phyloP scores from a whole-genome alignment of 2,888 invertebrate genomes.

The Litoditis marina region DNA sequence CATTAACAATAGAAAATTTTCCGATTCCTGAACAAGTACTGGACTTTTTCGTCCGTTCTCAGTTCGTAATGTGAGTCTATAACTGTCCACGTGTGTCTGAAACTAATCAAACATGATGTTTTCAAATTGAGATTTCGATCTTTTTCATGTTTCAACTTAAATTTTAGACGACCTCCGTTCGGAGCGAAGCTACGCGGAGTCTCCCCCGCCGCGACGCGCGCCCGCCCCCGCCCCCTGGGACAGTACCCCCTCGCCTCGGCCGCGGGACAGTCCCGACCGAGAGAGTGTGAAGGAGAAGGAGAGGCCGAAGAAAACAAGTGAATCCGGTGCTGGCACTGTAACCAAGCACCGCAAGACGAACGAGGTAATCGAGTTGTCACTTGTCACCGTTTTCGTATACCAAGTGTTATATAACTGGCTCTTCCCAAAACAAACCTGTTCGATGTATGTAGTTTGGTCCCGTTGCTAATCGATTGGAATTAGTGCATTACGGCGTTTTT shows the following conservation, averaged over 20 bases:
- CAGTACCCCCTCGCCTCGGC: slow-evolving; percentile 6
- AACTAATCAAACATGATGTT: too few species aligned
- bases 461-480: too few species aligned
- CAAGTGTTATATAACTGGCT: too few species aligned
- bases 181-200: neutral
- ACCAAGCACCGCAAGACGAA: neutral
- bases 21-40: too few species aligned
- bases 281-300: slow-evolving; percentile 1
- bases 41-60: too few species aligned
- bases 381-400: too few species aligned
- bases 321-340: neutral
- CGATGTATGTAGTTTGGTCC: too few species aligned
- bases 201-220: slow-evolving; percentile 1
- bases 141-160: slow-evolving; percentile 1
- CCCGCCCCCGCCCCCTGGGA: slow-evolving; percentile 9
- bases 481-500: too few species aligned
- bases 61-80: too few species aligned
- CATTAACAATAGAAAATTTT: too few species aligned
- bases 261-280: slow-evolving; percentile 5
- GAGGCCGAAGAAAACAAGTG: neutral
- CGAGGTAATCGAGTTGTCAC: neutral
- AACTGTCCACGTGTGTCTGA: too few species aligned
- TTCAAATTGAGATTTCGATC: neutral
- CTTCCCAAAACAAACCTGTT: too few species aligned
- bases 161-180: slow-evolving; percentile 7